phyloP scores from a whole-genome alignment of 35 echinoderm and acorn worm species.

The Apostichopus parvimensis region DNA sequence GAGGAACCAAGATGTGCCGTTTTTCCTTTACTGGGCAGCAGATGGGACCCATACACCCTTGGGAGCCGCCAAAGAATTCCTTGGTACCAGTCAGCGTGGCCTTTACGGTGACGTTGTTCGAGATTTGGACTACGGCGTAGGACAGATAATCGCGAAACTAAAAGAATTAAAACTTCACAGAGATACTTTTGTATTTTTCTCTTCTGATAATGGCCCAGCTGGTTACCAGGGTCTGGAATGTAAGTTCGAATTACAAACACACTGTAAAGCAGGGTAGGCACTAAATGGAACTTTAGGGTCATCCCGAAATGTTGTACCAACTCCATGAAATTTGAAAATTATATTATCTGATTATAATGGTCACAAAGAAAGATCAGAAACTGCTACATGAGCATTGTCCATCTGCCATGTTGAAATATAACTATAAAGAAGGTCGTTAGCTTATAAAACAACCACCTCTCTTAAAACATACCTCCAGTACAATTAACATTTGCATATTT shows the following conservation, averaged over 20 bases:
- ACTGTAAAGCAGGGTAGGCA: too few relatives aligned
- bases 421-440: too few relatives aligned
- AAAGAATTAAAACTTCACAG: slow-evolving; percentile 53
- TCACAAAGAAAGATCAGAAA: too few relatives aligned
- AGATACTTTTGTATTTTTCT: slow-evolving; percentile 82
- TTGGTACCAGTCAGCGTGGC: slow-evolving; percentile 76
- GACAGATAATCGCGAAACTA: slow-evolving; percentile 60
- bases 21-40: slow-evolving; percentile 86
- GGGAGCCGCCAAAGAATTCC: slow-evolving; percentile 61
- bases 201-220: slow-evolving; percentile 79
- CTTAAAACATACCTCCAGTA: too few relatives aligned
- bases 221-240: slow-evolving; percentile 19
- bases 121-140: slow-evolving; percentile 79
- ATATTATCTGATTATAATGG: too few relatives aligned
- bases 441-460: too few relatives aligned
- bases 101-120: slow-evolving; percentile 80
- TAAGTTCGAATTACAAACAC: background rate
- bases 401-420: too few relatives aligned
- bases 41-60: slow-evolving; percentile 72
- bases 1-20: slow-evolving; percentile 27
- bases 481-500: too few relatives aligned
- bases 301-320: too few relatives aligned
- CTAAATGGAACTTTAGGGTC: too few relatives aligned
- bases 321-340: too few relatives aligned
- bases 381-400: too few relatives aligned